Evolutionary conservation across 2,113 vertebrate genomes (phyloP).

Genomic region (Struthidea cinerea): DNA sequence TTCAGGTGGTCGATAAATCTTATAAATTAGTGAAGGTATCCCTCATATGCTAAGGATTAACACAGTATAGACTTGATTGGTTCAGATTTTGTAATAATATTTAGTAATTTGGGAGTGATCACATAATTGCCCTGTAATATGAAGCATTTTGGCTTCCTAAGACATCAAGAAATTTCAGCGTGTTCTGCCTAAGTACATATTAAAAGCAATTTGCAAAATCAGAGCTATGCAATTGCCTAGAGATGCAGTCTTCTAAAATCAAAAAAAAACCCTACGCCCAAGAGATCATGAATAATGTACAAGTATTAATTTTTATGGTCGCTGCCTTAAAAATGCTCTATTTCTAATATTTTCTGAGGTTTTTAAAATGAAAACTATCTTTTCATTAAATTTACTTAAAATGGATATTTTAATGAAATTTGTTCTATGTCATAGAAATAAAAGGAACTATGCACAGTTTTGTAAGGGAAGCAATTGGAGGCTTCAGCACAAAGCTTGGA

Average conservation of each 20-base stretch:
- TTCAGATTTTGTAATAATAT: background rate
- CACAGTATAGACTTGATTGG: background rate
- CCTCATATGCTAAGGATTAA: background rate
- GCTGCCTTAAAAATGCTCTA: background rate
- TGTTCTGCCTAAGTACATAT: background rate
- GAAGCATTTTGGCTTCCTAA: background rate
- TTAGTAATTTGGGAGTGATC: background rate
- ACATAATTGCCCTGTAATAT: background rate
- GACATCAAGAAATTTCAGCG: background rate
- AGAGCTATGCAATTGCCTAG: background rate
- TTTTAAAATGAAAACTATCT: background rate
- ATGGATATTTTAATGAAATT: background rate
- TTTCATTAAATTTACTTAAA: background rate
- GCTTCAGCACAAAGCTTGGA: background rate
- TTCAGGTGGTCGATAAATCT: background rate
- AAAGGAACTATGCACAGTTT: background rate
- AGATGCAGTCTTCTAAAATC: background rate
- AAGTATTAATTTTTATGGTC: background rate
- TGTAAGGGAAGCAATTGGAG: background rate
- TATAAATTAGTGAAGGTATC: background rate
- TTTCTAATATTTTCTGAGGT: background rate
- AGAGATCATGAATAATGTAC: background rate
- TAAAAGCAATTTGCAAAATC: background rate
- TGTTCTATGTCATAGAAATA: background rate
- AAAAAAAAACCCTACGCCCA: rapidly evolving